Evolutionary conservation across 2,888 invertebrate genomes (phyloP).

Genomic region (Lacanobia wlatinum): DNA sequence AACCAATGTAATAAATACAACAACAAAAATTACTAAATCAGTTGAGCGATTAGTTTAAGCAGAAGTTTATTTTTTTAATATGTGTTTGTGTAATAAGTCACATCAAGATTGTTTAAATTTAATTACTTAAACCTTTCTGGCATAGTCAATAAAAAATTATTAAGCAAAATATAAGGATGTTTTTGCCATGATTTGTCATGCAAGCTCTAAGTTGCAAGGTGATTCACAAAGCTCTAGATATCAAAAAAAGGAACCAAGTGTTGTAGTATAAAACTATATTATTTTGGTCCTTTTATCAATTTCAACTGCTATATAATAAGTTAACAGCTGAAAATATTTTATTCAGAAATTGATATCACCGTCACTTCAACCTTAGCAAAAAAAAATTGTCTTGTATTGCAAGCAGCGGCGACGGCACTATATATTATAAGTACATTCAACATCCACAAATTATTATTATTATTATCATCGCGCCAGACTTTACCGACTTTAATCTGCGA

Average conservation of each 20-base stretch:
- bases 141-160: no score
- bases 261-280: no score
- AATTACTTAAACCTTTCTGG: no score
- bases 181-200: neutral
- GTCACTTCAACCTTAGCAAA: neutral
- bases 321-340: neutral
- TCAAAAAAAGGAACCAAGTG: neutral
- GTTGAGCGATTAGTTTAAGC: no score
- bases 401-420: neutral
- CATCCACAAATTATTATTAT: neutral
- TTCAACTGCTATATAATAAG: no score
- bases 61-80: no score
- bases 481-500: neutral
- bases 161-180: neutral
- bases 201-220: neutral
- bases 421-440: neutral
- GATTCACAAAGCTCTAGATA: neutral
- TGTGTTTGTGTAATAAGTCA: no score
- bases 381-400: neutral
- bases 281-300: no score
- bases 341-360: neutral
- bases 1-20: no score
- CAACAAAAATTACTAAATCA: no score
- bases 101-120: no score
- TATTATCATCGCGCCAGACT: conserved; percentile 4